Evolutionary conservation across 2,888 invertebrate species (phyloP), one percentile per base, ranked within the genome.

Genomic region (Xylota sylvarum): DNA sequence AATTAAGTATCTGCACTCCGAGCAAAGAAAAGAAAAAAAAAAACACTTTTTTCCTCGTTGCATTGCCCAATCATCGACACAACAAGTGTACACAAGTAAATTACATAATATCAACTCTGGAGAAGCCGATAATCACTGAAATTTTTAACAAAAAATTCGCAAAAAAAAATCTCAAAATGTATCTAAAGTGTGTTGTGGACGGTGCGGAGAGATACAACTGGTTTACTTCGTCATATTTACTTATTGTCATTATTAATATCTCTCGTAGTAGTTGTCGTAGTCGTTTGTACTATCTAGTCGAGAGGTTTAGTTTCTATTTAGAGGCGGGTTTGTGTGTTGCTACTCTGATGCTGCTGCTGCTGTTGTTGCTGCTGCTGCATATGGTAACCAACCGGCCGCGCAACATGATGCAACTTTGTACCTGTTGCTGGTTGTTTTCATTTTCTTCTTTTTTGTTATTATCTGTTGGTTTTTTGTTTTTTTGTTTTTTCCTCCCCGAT

Each of bases 181-280:
- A 55, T 55, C 12, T 43, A 19, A 1, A 55, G 37, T 50, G 19
- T 32, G 67, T 43, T n/a, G 1, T 14, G 14, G 5, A 3, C 3
- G 1, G 40, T 12, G n/a, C 5, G n/a, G 9, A 40, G 14, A 14
- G 43, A 43, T 43, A 40, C 78, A 83, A 83, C 79, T 73, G 79
- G 83, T 83, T 78, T 78, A 67, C 78, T 73, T 78, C 67, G 60
- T 73, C 78, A 83, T 78, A 73, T 78, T 83, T 79, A 73, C 73
- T 62, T 73, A 67, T 78, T 79, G 83, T 83, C 67, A 83, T 79
- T 79, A 83, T 79, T 78, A 78, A 83, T 79, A 78, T 67, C 67
- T 40, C 19, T 60, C 43, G 23, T n/a, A 48, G 64, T 23, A 19
- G 37, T 65, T 17, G 32, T 48, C 55, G 27, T 72, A 60, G 72